Percentiles rank a stretch among this genome's conserved stretches.
phyloP scores from a whole-genome alignment of 1,140 invertebrate genomes.

The Eupristina koningsbergeri region DNA sequence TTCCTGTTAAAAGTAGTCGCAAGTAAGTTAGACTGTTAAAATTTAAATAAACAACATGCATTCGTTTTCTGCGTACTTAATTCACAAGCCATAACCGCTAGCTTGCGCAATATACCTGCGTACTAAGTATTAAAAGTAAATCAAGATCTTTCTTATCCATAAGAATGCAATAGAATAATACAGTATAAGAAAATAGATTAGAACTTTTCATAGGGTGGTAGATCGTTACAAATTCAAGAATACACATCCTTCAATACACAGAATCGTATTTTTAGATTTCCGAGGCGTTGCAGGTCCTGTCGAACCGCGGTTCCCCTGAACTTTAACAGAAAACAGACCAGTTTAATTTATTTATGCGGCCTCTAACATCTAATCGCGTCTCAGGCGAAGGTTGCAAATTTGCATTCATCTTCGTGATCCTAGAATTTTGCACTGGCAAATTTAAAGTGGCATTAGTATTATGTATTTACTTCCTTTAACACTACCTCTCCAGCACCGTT shows the following conservation, averaged over 20 bases:
- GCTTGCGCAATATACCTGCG: too few species aligned
- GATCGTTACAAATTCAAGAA: too few species aligned
- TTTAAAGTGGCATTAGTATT: background rate
- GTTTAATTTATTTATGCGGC: conserved; percentile 36
- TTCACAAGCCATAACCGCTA: too few species aligned
- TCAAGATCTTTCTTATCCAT: too few species aligned
- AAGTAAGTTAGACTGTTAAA: too few species aligned
- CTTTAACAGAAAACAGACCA: background rate
- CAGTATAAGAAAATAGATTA: too few species aligned
- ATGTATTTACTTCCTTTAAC: background rate
- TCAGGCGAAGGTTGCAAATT: background rate
- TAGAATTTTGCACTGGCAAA: background rate
- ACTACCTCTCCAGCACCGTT: background rate
- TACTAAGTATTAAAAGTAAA: too few species aligned
- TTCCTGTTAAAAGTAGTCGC: too few species aligned
- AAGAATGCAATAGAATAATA: too few species aligned
- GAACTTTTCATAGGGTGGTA: too few species aligned
- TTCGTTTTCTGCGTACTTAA: too few species aligned
- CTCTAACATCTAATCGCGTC: conserved; percentile 16
- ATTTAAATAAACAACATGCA: too few species aligned
- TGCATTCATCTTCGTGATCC: background rate
- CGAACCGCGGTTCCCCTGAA: conserved; percentile 11
- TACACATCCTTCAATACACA: background rate
- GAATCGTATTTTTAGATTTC: background rate
- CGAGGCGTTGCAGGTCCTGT: background rate